A percentile compares a stretch with the other conserved stretches of the same genome.
Conservation (phyloP, 2,888 invertebrate species). For the Tetramorium bicarinatum region DNA sequence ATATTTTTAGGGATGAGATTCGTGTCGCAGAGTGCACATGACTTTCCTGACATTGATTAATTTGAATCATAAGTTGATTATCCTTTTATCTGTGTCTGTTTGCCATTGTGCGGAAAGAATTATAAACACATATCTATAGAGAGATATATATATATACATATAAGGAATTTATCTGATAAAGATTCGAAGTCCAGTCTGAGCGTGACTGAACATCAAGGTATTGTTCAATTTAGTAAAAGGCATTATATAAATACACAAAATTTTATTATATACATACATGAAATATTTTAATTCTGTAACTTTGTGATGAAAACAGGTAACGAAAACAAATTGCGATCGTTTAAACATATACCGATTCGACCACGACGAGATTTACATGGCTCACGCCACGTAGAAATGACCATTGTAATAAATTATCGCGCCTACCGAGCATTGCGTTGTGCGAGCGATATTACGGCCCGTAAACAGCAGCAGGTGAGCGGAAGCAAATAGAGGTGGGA, state of each 20-base stretch:
- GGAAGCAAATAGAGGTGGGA: constrained; percentile 12
- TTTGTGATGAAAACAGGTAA: background rate
- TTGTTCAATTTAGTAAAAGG: background rate
- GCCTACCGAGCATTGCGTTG: constrained; percentile 4
- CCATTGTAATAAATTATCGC: constrained; percentile 33
- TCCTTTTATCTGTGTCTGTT: background rate
- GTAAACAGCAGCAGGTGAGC: constrained; percentile 26
- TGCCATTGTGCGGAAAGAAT: background rate
- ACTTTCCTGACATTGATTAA: background rate
- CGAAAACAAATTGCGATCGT: background rate
- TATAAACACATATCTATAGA: background rate
- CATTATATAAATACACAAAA: background rate
- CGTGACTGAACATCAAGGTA: background rate
- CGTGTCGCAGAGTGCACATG: background rate
- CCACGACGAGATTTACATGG: background rate
- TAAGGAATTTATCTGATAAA: constrained; percentile 27
- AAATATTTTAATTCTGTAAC: background rate
- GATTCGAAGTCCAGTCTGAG: background rate
- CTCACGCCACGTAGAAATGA: background rate
- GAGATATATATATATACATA: background rate
- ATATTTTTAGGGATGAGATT: constrained; percentile 13
- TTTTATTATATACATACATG: background rate
- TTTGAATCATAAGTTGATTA: constrained; percentile 17
- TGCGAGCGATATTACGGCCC: background rate
- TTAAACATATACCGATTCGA: background rate